These are phyloP conservation scores for Psylliodes chrysocephalus DNA, from an alignment of 2,888 invertebrate genomes.

Conservation along the genomic window DNA sequence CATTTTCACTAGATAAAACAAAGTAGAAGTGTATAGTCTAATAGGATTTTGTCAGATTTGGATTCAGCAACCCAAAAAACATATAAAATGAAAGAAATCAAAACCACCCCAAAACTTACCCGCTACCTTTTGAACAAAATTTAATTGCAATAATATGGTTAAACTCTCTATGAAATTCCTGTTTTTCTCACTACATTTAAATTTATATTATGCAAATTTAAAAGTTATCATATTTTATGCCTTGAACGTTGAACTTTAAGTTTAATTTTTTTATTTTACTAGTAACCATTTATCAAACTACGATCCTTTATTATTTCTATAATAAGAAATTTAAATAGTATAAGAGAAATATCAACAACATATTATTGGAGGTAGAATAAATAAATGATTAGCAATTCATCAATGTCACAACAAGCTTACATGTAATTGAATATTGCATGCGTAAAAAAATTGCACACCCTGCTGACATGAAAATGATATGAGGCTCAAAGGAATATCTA, in stretches of 20 bases:
- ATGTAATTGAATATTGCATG: constrained; percentile 22
- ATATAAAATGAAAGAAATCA: no score
- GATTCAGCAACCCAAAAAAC: no score
- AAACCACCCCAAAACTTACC: no score
- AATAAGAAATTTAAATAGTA: constrained; percentile 14
- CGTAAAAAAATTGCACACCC: constrained; percentile 25
- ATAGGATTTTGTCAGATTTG: no score
- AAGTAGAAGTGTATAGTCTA: no score
- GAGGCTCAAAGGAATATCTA: constrained; percentile 15
- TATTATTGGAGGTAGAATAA: constrained; percentile 8
- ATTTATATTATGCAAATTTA: no score
- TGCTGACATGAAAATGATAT: constrained; percentile 32
- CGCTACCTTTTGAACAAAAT: no score
- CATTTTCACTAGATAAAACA: no score
- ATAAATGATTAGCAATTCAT: constrained; percentile 28
- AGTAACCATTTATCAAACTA: constrained; percentile 7
- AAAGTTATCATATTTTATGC: background rate
- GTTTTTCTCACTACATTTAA: no score
- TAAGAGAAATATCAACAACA: background rate
- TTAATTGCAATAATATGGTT: no score
- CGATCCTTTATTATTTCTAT: constrained; percentile 4
- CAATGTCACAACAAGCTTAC: constrained; percentile 22
- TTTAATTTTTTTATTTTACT: no score
- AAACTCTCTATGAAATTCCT: no score
- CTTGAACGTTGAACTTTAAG: background rate